These are phyloP conservation scores for Heliconius cydno DNA, from an alignment of 2,888 invertebrate species.

Conservation along the genomic window DNA sequence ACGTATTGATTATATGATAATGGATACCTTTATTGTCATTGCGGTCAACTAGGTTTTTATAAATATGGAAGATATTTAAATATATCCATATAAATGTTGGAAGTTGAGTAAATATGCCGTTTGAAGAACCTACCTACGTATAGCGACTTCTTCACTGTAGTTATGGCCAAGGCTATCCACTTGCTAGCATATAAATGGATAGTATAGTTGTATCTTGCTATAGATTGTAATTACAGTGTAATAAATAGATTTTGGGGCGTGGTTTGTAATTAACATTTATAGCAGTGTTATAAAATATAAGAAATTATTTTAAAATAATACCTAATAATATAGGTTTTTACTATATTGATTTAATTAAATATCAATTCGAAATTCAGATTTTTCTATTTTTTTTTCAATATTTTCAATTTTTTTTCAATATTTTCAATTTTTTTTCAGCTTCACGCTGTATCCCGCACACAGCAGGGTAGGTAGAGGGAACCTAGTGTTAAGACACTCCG, in stretches of 20 bases:
- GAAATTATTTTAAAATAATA: neutral
- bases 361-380: neutral
- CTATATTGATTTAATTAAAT: neutral
- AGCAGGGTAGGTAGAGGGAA: too few relatives aligned
- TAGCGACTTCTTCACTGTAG: slow-evolving; percentile 1
- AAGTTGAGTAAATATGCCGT: neutral
- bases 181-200: neutral
- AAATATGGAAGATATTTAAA: slow-evolving; percentile 12
- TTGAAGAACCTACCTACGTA: neutral
- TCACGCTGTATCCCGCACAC: too few relatives aligned
- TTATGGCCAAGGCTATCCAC: slow-evolving; percentile 12
- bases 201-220: neutral
- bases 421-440: neutral
- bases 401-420: neutral
- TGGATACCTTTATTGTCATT: neutral
- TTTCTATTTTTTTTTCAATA: too few relatives aligned
- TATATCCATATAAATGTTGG: neutral
- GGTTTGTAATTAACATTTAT: slow-evolving; percentile 1
- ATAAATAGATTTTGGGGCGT: slow-evolving; percentile 5
- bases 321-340: neutral
- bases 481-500: too few relatives aligned
- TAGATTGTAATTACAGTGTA: slow-evolving; percentile 8
- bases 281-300: neutral
- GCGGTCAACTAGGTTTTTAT: slow-evolving; percentile 16
- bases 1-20: slow-evolving; percentile 58